Evolutionary conservation across 2,888 invertebrate species (phyloP), one percentile per base, ranked within the genome.

Genomic region (Perizoma flavofasciatum): DNA sequence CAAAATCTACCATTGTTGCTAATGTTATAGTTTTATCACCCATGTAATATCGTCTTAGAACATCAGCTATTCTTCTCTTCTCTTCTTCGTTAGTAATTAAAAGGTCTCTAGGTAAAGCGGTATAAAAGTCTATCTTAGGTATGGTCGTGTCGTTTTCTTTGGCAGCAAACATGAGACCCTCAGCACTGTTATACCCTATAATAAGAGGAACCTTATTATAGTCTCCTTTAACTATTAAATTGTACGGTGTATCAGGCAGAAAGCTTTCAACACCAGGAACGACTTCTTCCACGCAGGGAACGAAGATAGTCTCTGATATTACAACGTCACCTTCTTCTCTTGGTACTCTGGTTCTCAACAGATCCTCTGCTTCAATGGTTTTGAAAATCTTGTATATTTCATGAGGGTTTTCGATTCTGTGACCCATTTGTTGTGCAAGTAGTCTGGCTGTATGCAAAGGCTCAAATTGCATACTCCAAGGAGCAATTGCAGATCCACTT

Each of bases 71-170:
- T 9, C 65, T 55, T 4, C 57, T 44, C 65, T 75, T 85, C 41
- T 84, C 83, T 46, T 71, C 63, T 35, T 77, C 72, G 8, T 72
- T 68, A 1, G 82, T 72, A 49, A 91, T 83, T 9, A 54, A 9
- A 32, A 92, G 66, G 67, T 92, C 88, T 67, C 86, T 78, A 10
- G 91, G 89, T 49, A 90, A 66, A 3, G 88, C 80, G 55, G 75
- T 74, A 32, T 72, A 70, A 51, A 86, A 81, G 63, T 85, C 78
- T 59, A 90, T 69, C 34, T 83, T 79, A 1, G 71, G 51, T 59
- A 88, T 73, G 0, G 82, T 86, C 1, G 89, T 87, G 3, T 78
- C 81, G 59, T 90, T 92, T 67, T 92, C 91, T 78, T 87, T 91
- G 0, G 84, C 89, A 47, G 75, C 73, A 66, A 91, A 91, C 81